Evolutionary conservation across 2,888 invertebrate genomes (phyloP).

Genomic region (Chrysopilus asiliformis): DNA sequence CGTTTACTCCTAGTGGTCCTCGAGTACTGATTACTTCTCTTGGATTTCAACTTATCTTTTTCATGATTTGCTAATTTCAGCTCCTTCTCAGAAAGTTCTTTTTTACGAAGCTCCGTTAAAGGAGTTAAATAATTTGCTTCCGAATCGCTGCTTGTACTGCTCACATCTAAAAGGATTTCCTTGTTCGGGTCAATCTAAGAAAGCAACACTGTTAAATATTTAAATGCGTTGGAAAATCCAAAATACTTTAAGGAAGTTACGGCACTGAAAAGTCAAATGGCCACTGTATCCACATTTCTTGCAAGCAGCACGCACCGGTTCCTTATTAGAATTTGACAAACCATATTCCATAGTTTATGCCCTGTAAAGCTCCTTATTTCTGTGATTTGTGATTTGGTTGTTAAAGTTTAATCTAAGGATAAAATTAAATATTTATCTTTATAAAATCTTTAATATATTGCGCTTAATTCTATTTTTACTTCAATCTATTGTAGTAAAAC

Average conservation of each 20-base stretch:
- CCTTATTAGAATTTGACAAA: conserved; percentile 45
- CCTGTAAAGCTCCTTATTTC: too few species aligned
- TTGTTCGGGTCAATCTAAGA: conserved; percentile 73
- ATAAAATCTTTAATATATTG: too few species aligned
- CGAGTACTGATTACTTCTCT: too few species aligned
- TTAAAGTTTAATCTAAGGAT: too few species aligned
- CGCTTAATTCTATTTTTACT: too few species aligned
- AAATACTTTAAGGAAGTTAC: conserved; percentile 79
- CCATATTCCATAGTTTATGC: conserved; percentile 36
- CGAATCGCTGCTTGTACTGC: conserved; percentile 86
- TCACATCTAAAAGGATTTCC: conserved; percentile 84
- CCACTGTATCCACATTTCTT: conserved; percentile 94
- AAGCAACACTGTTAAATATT: background rate
- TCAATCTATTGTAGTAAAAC: too few species aligned
- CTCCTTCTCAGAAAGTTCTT: too few species aligned
- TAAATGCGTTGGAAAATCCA: conserved; percentile 5
- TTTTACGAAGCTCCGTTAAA: conserved; percentile 62
- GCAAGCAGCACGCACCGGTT: conserved; percentile 69
- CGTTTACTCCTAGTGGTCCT: too few species aligned
- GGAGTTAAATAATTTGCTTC: conserved; percentile 71
- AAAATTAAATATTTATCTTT: too few species aligned
- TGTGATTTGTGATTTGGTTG: too few species aligned
- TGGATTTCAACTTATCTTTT: too few species aligned
- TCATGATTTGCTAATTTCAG: too few species aligned
- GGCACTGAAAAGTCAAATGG: conserved; percentile 89